Evolutionary conservation across 1,140 invertebrate species (phyloP), one percentile per base, ranked within the genome.

Genomic region (Sminthurides bifidus): DNA sequence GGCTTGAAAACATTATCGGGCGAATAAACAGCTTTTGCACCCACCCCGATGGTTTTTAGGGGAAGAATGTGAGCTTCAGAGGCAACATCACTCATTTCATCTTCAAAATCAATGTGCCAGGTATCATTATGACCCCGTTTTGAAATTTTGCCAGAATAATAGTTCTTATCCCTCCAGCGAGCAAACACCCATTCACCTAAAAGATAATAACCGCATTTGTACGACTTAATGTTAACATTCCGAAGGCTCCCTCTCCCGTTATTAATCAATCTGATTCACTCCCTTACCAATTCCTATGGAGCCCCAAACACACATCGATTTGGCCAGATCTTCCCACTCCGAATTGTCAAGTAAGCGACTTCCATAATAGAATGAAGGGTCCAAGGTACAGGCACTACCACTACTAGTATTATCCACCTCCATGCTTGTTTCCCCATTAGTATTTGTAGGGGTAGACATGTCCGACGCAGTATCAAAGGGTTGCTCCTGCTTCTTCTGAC

Each of bases 101-200:
- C 60, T 30, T 58, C 60, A 53, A 58, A 62, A 27, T 30, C 19
- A 30, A 58, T 56, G 21, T 37, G 17, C 56, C 56, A 62, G 2
- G 56, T 62, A 27, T 58, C 56, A 33, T 61, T 61, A 10, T 44
- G 26, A 21, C 60, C 54, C 51, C 56, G 56, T 12, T 43, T 24
- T 0, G 29, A 53, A n/a, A 64, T 58, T 21, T 29, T 38, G 2
- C 62, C 62, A 30, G 58, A 59, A 26, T 64, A 64, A 29, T 64
- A 64, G n/a, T 40, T 58, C 23, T 56, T 58, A 29, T 64, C 62
- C 12, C 56, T 41, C 62, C 62, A 64, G 1, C 62, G 59, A n/a
- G 62, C 62, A 56, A 61, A 64, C 0, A 64, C 62, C 0, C 29
- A 33, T 21, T 58, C 58, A 21, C 44, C 59, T 38, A 33, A 12